These are phyloP conservation scores for Podarcis muralis DNA, from an alignment of 2,113 vertebrate species.

Conservation along the genomic window DNA sequence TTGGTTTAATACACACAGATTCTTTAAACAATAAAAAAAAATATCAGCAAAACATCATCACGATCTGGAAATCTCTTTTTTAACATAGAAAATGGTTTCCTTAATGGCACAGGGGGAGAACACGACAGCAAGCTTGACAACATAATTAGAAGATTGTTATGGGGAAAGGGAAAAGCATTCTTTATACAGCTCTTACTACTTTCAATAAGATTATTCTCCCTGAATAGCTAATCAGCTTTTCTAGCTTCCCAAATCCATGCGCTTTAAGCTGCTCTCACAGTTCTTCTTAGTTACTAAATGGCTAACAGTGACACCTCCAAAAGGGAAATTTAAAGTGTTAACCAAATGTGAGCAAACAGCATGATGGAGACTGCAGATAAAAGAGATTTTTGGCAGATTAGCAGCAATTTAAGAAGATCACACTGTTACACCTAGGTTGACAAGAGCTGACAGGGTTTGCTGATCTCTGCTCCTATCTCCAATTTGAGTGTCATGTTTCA, in stretches of 20 bases:
- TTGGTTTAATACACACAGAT: constrained; percentile 75
- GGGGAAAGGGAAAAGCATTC: constrained; percentile 78
- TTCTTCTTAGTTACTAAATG: constrained; percentile 74
- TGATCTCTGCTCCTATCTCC: constrained; percentile 78
- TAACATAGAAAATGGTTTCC: constrained; percentile 77
- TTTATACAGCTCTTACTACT: constrained; percentile 76
- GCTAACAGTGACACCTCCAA: constrained; percentile 80
- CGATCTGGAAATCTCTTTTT: constrained; percentile 80
- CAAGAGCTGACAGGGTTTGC: constrained; percentile 81
- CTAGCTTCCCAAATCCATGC: constrained; percentile 74
- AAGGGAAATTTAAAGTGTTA: constrained; percentile 78
- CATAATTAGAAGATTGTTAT: constrained; percentile 85
- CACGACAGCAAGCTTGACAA: constrained; percentile 79
- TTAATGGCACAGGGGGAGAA: constrained; percentile 77
- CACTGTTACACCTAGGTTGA: constrained; percentile 81
- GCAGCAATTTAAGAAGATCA: constrained; percentile 79
- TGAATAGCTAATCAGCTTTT: constrained; percentile 85
- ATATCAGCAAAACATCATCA: constrained; percentile 78
- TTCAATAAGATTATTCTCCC: constrained; percentile 81
- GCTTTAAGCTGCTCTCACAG: constrained; percentile 72
- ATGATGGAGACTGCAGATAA: constrained; percentile 72
- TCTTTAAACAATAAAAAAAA: constrained; percentile 79
- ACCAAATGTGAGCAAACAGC: constrained; percentile 81
- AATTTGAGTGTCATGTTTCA: constrained; percentile 79
- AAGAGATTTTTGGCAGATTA: constrained; percentile 76